phyloP scores from a whole-genome alignment of 2,888 invertebrate species.

The Disparrhopalites patrizii region DNA sequence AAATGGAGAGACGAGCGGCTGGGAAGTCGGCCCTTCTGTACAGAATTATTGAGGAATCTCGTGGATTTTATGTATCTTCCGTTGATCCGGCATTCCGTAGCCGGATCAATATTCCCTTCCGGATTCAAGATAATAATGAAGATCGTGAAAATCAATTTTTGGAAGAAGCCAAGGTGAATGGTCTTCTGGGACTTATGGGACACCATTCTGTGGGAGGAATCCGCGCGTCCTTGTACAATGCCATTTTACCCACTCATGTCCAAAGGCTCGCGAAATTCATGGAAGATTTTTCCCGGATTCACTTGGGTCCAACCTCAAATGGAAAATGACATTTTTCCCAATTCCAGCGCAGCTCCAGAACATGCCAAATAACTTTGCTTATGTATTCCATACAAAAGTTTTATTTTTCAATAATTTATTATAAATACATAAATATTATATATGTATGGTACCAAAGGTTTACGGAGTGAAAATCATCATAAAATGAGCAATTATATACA shows the following conservation, averaged over 20 bases:
- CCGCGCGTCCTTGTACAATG: slow-evolving; percentile 92
- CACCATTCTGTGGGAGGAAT: slow-evolving; percentile 95
- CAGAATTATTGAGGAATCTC: slow-evolving; percentile 71
- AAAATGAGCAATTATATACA: too few relatives aligned
- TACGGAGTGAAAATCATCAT: too few relatives aligned
- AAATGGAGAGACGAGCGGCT: slow-evolving; percentile 67
- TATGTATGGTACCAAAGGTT: too few relatives aligned
- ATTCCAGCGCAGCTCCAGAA: too few relatives aligned
- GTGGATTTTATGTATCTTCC: slow-evolving; percentile 79
- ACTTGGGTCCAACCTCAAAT: too few relatives aligned
- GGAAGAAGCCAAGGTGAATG: slow-evolving; percentile 68
- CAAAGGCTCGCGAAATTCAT: slow-evolving; percentile 73
- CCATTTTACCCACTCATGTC: slow-evolving; percentile 77
- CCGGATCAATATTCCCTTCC: slow-evolving; percentile 87
- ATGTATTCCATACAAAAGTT: too few relatives aligned
- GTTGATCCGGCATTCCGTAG: slow-evolving; percentile 69
- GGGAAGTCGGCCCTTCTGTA: slow-evolving; percentile 76
- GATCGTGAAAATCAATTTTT: slow-evolving; percentile 80
- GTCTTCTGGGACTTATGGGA: slow-evolving; percentile 87
- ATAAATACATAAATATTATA: too few relatives aligned
- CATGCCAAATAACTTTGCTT: too few relatives aligned
- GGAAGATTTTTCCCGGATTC: slow-evolving; percentile 73
- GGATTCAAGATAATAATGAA: slow-evolving; percentile 74
- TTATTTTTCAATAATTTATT: too few relatives aligned
- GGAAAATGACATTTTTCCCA: too few relatives aligned